These are phyloP conservation scores for Sitta carolinensis DNA, from an alignment of 2,797 vertebrate genomes.

Conservation along the genomic window DNA sequence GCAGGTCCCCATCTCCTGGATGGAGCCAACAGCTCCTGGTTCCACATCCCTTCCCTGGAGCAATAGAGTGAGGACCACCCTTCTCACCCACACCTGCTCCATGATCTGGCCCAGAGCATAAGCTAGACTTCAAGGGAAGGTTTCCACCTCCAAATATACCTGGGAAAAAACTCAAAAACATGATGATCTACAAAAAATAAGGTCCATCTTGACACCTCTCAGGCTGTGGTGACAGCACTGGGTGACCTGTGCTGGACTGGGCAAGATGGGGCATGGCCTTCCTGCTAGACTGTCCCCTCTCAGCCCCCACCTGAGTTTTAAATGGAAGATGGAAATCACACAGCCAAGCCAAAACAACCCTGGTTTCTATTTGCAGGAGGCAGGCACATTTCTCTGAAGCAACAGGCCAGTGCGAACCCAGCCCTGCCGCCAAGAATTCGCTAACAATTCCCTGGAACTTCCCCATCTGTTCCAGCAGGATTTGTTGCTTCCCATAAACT, in stretches of 20 bases:
- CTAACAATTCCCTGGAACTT: slow-evolving; percentile 46
- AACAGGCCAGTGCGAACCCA: background rate
- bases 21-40: background rate
- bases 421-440: background rate
- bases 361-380: slow-evolving; percentile 2
- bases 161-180: background rate
- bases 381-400: background rate
- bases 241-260: background rate
- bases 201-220: background rate
- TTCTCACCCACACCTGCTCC: background rate
- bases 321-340: background rate
- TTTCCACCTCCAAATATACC: background rate
- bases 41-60: background rate
- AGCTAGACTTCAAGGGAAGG: background rate
- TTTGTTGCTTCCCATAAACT: slow-evolving; percentile 31
- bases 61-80: background rate
- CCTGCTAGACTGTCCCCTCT: background rate
- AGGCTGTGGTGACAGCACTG: background rate
- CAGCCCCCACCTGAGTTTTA: background rate
- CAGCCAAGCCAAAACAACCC: background rate
- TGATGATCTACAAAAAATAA: background rate
- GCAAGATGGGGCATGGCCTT: background rate
- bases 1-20: background rate
- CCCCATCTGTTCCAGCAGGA: slow-evolving; percentile 27
- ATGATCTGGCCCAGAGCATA: background rate